Evolutionary conservation across 2,888 invertebrate species (phyloP).

Genomic region (Tanytarsus gracilentus): DNA sequence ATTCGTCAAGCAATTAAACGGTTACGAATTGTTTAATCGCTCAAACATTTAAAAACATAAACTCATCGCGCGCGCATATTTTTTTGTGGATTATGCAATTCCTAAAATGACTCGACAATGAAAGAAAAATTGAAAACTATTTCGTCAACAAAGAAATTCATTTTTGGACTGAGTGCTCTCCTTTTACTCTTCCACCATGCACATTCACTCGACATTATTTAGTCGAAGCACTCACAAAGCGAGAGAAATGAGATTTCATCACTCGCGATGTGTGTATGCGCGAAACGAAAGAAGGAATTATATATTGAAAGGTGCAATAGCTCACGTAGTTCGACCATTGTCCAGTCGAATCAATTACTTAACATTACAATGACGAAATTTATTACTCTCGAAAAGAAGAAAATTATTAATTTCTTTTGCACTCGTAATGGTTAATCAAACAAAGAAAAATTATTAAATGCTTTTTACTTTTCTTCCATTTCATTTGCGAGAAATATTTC

Average conservation of each 20-base stretch:
- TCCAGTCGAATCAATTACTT: too few relatives aligned
- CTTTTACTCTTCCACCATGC: too few relatives aligned
- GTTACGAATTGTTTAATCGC: constrained; percentile 21
- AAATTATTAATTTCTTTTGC: background rate
- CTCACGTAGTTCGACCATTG: background rate
- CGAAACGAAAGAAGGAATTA: background rate
- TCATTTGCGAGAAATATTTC: background rate
- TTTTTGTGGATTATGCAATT: background rate
- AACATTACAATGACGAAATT: too few relatives aligned
- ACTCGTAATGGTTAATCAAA: constrained; percentile 16
- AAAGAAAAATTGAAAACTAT: background rate
- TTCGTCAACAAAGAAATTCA: constrained; percentile 17
- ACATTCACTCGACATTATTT: too few relatives aligned
- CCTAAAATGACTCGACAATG: background rate
- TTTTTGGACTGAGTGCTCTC: background rate
- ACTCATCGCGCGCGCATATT: background rate
- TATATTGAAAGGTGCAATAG: background rate
- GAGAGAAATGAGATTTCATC: background rate
- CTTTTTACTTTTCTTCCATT: background rate
- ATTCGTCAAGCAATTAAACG: constrained; percentile 18
- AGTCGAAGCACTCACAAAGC: too few relatives aligned
- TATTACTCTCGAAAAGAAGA: too few relatives aligned
- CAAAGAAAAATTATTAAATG: constrained; percentile 18
- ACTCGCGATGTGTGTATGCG: background rate
- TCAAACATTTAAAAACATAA: too few relatives aligned